A percentile compares a stretch with the other conserved stretches of the same genome.
Evolutionary conservation across 2,888 invertebrate species (phyloP).

Genomic region (Cantharis rustica): DNA sequence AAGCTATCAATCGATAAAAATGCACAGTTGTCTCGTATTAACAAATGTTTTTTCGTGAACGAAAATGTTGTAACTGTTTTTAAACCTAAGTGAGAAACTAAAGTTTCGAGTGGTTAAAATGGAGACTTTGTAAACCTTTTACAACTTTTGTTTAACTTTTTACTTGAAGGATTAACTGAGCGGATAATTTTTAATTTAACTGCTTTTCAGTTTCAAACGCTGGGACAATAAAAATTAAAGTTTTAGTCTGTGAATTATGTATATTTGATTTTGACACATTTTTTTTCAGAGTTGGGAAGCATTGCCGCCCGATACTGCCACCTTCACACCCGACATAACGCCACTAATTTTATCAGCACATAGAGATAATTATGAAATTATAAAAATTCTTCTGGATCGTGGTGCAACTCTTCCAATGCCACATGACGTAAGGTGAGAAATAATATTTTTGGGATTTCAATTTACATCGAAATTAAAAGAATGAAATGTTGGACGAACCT

Average conservation of each 20-base stretch:
- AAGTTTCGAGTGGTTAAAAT: not conserved
- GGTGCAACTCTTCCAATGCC: constrained; percentile 94
- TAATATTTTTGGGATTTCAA: not conserved
- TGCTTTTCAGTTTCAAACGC: not conserved
- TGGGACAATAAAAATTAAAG: not conserved
- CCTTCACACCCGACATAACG: constrained; percentile 97
- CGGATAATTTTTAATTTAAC: not conserved
- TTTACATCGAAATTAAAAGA: not conserved
- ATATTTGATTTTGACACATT: not conserved
- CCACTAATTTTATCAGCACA: constrained; percentile 96
- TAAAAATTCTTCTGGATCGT: constrained; percentile 94
- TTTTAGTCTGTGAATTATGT: not conserved
- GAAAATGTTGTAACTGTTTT: too few relatives aligned
- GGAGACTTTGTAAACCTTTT: not conserved
- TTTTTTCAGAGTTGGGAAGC: constrained; percentile 86
- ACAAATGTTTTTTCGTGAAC: too few relatives aligned
- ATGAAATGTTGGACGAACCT: not conserved
- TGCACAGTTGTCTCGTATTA: too few relatives aligned
- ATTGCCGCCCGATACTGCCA: constrained; percentile 86
- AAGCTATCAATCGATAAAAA: too few relatives aligned
- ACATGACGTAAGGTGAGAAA: constrained; percentile 80
- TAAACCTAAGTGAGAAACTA: not conserved
- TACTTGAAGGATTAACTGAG: not conserved
- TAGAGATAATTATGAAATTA: constrained; percentile 98
- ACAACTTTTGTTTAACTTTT: not conserved